phyloP scores from a whole-genome alignment of 2,888 invertebrate species.

The Pachymerium ferrugineum region DNA sequence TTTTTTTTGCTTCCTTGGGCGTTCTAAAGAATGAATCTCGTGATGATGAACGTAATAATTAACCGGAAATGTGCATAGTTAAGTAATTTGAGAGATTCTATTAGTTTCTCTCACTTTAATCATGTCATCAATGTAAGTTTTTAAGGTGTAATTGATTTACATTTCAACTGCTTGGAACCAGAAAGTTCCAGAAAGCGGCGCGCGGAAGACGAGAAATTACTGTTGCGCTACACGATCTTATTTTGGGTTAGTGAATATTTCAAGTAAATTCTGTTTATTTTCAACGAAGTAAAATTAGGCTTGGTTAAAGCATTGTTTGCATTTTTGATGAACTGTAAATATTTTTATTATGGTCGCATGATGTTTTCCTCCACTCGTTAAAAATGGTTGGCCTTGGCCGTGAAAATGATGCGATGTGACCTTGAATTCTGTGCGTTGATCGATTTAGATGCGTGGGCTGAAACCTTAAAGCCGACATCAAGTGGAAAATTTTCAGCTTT shows the following conservation, averaged over 20 bases:
- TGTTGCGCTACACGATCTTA: not conserved
- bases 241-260: no score
- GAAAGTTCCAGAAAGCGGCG: not conserved
- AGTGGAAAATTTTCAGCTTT: not conserved
- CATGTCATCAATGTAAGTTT: no score
- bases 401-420: not conserved
- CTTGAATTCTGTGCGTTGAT: constrained; percentile 4
- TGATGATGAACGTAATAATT: not conserved
- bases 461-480: not conserved
- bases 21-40: not conserved
- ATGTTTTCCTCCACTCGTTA: not conserved
- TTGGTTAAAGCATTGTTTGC: not conserved
- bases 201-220: not conserved
- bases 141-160: not conserved
- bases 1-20: no score
- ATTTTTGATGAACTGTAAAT: not conserved
- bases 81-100: not conserved
- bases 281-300: no score
- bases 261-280: no score
- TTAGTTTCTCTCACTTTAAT: not conserved
- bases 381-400: constrained; percentile 13
- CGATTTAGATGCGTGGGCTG: not conserved
- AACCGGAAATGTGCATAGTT: not conserved
- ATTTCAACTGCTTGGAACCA: not conserved
- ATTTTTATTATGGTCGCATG: not conserved